These are phyloP conservation scores for Azorinus chamasolen DNA, from an alignment of 2,888 invertebrate species.

Conservation along the genomic window DNA sequence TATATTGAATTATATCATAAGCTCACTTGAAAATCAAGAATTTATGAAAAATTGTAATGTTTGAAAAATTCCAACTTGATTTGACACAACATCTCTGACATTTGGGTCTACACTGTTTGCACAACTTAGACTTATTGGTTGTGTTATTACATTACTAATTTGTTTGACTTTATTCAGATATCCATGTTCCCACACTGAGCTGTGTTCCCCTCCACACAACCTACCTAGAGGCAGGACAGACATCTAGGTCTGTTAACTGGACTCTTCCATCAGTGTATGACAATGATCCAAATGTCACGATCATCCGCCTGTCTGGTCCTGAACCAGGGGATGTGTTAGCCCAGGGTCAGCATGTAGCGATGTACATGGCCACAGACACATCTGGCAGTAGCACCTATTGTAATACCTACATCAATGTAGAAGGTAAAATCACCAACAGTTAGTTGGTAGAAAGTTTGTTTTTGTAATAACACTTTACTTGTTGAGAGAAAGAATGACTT, in stretches of 20 bases:
- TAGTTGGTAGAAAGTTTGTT: background rate
- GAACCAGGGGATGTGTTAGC: conserved; percentile 24
- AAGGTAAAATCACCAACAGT: conserved; percentile 39
- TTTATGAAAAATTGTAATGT: too few relatives aligned
- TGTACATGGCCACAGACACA: conserved; percentile 35
- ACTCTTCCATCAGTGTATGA: conserved; percentile 40
- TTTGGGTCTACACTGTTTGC: too few relatives aligned
- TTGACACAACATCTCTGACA: too few relatives aligned
- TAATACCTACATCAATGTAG: conserved; percentile 44
- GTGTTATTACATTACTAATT: too few relatives aligned
- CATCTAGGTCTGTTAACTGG: conserved; percentile 37
- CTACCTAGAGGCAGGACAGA: conserved; percentile 33
- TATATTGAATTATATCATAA: too few relatives aligned
- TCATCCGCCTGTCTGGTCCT: conserved; percentile 39
- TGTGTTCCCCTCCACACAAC: conserved; percentile 38
- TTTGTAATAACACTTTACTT: too few relatives aligned
- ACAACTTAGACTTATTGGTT: too few relatives aligned
- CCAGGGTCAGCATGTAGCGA: conserved; percentile 36
- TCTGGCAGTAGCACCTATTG: conserved; percentile 40
- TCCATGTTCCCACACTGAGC: conserved; percentile 36
- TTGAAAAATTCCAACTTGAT: too few relatives aligned
- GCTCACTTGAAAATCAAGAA: too few relatives aligned
- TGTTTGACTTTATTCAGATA: conserved; percentile 58
- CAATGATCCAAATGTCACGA: conserved; percentile 32
- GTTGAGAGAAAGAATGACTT: too few relatives aligned